A percentile compares a stretch with the other conserved stretches of the same genome.
Evolutionary conservation across 2,113 vertebrate genomes (phyloP).

Genomic region (Ivindomyrus marchei): DNA sequence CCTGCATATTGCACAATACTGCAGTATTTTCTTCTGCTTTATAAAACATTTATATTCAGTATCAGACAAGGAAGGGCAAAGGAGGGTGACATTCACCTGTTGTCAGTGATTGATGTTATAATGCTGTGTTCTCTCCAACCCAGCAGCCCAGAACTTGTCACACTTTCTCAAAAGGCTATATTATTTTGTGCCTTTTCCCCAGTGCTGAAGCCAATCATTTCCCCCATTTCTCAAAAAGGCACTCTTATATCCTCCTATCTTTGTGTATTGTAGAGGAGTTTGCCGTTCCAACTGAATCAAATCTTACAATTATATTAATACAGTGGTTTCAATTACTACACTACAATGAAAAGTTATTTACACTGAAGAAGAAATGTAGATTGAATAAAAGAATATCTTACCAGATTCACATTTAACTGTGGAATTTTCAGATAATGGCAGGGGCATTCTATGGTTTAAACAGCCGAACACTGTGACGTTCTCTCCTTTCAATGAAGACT

Average conservation of each 20-base stretch:
- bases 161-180: neutral
- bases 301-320: neutral
- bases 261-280: neutral
- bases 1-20: neutral
- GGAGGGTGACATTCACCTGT: neutral
- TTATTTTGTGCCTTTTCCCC: neutral
- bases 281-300: neutral
- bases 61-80: neutral
- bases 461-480: conserved; percentile 91
- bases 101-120: neutral
- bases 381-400: conserved; percentile 38
- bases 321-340: neutral
- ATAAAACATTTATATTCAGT: neutral
- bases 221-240: neutral
- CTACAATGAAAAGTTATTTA: neutral
- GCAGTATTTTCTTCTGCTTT: neutral
- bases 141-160: neutral
- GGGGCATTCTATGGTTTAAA: conserved; percentile 85
- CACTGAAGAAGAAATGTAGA: neutral
- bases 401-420: conserved; percentile 83
- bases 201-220: neutral
- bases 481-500: conserved; percentile 79
- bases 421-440: conserved; percentile 71
- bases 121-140: neutral
- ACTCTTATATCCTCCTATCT: neutral